Evolutionary conservation across 2,113 vertebrate genomes (phyloP).

Genomic region (Malurus elegans): DNA sequence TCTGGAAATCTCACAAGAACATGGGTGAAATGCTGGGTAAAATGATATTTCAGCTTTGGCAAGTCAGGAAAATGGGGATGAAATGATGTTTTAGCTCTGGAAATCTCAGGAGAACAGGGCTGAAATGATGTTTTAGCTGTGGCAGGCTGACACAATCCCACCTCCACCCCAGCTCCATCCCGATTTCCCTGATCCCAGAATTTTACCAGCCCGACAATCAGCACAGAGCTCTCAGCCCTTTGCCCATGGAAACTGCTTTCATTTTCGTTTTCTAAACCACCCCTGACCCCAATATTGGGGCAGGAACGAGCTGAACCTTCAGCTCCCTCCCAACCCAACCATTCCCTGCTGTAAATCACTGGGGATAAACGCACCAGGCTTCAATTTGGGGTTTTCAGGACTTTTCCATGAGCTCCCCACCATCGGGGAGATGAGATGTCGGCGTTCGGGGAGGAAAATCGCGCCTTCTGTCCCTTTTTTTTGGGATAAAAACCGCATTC

Average conservation of each 20-base stretch:
- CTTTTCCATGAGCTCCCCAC: neutral
- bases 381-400: neutral
- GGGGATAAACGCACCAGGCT: neutral
- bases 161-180: fast-evolving
- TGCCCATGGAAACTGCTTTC: neutral
- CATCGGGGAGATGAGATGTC: neutral
- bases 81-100: neutral
- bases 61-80: too few relatives aligned
- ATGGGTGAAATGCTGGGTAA: neutral
- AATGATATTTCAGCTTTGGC: neutral
- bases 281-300: fast-evolving
- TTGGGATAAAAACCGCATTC: neutral
- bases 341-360: neutral
- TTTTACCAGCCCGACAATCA: neutral
- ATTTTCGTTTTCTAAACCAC: neutral
- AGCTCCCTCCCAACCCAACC: neutral
- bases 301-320: neutral
- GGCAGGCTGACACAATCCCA: neutral
- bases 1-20: neutral
- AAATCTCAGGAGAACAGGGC: neutral
- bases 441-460: neutral
- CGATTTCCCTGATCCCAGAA: neutral
- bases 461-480: neutral
- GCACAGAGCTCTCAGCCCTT: neutral
- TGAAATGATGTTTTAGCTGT: fast-evolving